Base-by-base conservation (phyloP, 2,113 vertebrate genomes). In the Pseudopipra pipra region DNA sequence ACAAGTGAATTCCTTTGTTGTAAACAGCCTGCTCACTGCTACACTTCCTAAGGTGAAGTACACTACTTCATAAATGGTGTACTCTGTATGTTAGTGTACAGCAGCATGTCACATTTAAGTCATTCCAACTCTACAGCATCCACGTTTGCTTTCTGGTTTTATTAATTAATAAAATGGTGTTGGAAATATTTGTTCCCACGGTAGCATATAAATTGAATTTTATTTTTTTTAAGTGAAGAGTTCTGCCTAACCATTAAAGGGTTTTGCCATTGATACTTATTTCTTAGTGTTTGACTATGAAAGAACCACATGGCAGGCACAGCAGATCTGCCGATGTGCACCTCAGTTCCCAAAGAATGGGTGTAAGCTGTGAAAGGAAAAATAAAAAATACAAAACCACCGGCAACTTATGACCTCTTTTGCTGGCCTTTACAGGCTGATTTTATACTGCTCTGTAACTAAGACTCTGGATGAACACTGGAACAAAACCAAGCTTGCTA, bases 21-120 rank as follows among this genome's bases (percentile, higher is more conserved):
- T 72, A 39, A 56, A 22, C 0, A 0, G 30, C 35, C 39, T 25
- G 27, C 24, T 63, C 0, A 0, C 33, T 51, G 72, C 58, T 49
- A 20, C 25, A 3, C 41, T 76, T 86, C 44, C 17, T 11, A 8
- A n/a, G 30, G 24, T 35, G 41, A 63, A 54, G 35, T 8, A 39
- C 5, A 1, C 2, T 0, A 4, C 51, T 41, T 49, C 51, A 55
- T 15, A 30, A 37, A 72, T 1, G 8, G n/a, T 21, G 3, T 25
- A 7, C 44, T 75, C 83, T 22, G 11, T 12, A 27, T 8, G 9
- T 33, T 37, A 33, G 20, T 3, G 6, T 47, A 20, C 19, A 52
- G 59, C 49, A 76, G 46, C 24, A 35, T 1, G 8, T 58, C 66
- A 39, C 18, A 28, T 4, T 39, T 20, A 14, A 79, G 47, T 30